Evolutionary conservation across 2,888 invertebrate species (phyloP), one percentile per base, ranked within the genome.

Genomic region (Erebia epiphron): DNA sequence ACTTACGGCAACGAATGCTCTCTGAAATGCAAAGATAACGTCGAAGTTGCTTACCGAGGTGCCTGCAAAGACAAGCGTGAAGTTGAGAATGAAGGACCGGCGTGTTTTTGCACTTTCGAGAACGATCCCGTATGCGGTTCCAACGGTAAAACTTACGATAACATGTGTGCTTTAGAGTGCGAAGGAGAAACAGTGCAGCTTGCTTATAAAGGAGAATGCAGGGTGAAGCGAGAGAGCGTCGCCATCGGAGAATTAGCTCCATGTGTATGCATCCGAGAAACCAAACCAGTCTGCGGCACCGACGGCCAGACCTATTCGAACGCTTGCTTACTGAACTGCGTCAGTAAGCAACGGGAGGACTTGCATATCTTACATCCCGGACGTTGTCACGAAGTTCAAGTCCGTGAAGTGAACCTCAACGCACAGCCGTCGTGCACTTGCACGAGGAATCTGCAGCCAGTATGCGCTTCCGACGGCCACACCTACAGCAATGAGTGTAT

Each of bases 401-500:
- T 50, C 11, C 18, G 18, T 0, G 54, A 67, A n/a, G 18, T 68
- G 21, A 52, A 21, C 0, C 18, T 46, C 14, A 35, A 41, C 18
- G 3, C 71, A 69, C 50, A 69, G 4, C 71, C 69, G 4, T n/a
- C 46, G 1, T 82, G 83, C 68, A 69, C 74, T 8, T 83, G 83
- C 71, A 67, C 76, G 0, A 75, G 77, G 16, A 73, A 78, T 41
- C 21, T 76, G 18, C 43, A 88, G n/a, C 93, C 94, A 56, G 95
- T 96, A 13, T 96, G 96, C 85, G 96, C 95, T 26, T 95, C 95
- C 60, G 95, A 97, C 83, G 95, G 95, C 1, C 89, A 92, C 70
- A 96, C 96, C 0, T 97, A 96, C 86, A 88, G 89, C 76, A 96
- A 95, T 84, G 95, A 95, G 79, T 96, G 96, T 84, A 93, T 95